Percentiles rank a stretch among this genome's conserved stretches.
phyloP scores from a whole-genome alignment of 2,888 invertebrate species.

The Hydroisotoma schaefferi region DNA sequence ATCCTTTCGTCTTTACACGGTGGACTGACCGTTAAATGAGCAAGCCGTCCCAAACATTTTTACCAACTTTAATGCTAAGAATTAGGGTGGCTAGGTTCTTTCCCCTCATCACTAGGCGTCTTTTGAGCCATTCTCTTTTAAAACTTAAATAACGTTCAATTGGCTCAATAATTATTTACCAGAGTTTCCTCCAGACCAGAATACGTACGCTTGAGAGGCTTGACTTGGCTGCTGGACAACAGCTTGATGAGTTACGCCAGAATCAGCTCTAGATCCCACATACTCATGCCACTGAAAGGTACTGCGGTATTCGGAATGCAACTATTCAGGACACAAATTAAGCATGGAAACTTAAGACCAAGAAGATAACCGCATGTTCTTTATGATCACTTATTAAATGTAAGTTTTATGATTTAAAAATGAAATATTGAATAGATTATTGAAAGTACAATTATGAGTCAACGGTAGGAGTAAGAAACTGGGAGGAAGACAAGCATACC shows the following conservation, averaged over 20 bases:
- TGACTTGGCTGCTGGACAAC: slow-evolving; percentile 17
- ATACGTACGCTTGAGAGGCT: neutral
- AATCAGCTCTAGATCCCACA: slow-evolving; percentile 58
- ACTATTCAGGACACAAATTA: slow-evolving; percentile 57
- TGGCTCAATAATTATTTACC: no score
- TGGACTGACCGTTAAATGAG: no score
- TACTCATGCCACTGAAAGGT: slow-evolving; percentile 94
- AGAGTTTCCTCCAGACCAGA: slow-evolving; percentile 5
- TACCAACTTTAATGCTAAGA: no score
- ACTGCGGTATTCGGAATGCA: slow-evolving; percentile 91
- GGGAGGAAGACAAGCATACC: slow-evolving; percentile 19
- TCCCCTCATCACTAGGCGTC: no score
- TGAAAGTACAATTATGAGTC: slow-evolving; percentile 3
- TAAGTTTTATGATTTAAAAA: no score
- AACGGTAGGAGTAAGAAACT: slow-evolving; percentile 8
- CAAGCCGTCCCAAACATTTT: no score
- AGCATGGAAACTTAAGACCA: neutral
- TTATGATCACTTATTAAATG: no score
- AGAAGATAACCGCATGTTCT: no score
- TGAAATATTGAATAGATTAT: neutral
- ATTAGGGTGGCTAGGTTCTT: no score
- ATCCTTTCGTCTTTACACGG: no score
- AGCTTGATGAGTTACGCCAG: slow-evolving; percentile 4
- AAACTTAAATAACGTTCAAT: no score
- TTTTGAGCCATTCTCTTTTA: no score